Percentiles rank a stretch among this genome's conserved stretches.
These are phyloP conservation scores for Epistrophella euchroma DNA, from an alignment of 2,888 invertebrate species.

Conservation along the genomic window DNA sequence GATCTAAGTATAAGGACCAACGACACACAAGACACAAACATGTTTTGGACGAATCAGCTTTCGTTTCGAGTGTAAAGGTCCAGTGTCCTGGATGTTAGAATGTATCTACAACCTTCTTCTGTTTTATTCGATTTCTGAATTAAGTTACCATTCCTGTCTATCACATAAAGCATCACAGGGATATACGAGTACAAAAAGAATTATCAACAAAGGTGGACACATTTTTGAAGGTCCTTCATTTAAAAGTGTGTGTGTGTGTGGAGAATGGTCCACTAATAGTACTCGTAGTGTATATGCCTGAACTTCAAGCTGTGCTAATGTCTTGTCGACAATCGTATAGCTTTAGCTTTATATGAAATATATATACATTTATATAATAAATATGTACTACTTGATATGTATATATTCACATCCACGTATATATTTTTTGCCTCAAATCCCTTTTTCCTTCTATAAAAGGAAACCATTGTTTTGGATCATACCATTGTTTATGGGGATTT, in stretches of 20 bases:
- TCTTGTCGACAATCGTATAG: slow-evolving; percentile 63
- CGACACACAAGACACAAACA: slow-evolving; percentile 35
- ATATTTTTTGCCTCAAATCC: background rate
- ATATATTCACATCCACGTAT: background rate
- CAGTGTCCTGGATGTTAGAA: background rate
- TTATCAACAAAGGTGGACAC: slow-evolving; percentile 54
- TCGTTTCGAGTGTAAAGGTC: slow-evolving; percentile 44
- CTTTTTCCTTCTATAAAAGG: slow-evolving; percentile 39
- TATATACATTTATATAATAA: background rate
- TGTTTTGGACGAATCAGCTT: slow-evolving; percentile 18
- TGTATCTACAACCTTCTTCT: background rate
- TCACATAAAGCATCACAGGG: slow-evolving; percentile 43
- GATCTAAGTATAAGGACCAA: slow-evolving; percentile 45
- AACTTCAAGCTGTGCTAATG: slow-evolving; percentile 69
- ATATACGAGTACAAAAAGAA: slow-evolving; percentile 20
- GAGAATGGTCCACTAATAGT: background rate
- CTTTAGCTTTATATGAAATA: slow-evolving; percentile 32
- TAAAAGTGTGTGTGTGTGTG: background rate
- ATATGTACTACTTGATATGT: background rate
- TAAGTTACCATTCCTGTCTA: slow-evolving; percentile 65
- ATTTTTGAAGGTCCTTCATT: slow-evolving; percentile 47
- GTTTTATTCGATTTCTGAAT: slow-evolving; percentile 64
- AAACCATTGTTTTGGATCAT: slow-evolving; percentile 66
- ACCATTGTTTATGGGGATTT: slow-evolving; percentile 63
- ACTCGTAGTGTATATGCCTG: slow-evolving; percentile 10